These are phyloP conservation scores for Stegodyphus mimosarum DNA, from an alignment of 1,140 invertebrate genomes.

Conservation along the genomic window DNA sequence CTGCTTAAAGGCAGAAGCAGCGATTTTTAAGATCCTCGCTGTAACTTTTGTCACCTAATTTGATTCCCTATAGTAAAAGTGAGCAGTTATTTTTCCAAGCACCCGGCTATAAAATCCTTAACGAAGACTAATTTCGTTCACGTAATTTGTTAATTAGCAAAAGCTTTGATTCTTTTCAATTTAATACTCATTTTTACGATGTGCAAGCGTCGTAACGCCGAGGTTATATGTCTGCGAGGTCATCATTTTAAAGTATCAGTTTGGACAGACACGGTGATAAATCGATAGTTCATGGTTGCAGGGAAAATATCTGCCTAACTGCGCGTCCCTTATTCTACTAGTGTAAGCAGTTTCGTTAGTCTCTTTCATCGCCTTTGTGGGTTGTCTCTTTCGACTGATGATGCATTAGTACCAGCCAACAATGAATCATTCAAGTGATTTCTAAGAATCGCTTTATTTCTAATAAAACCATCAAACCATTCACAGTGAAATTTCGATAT, in stretches of 20 bases:
- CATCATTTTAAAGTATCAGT: constrained; percentile 15
- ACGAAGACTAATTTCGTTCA: constrained; percentile 51
- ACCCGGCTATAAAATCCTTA: constrained; percentile 46
- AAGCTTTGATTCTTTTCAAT: constrained; percentile 56
- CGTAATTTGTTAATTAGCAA: constrained; percentile 37
- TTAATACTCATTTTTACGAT: constrained; percentile 46
- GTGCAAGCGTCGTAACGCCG: not conserved
- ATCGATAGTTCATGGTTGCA: constrained; percentile 4
- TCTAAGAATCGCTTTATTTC: too few relatives aligned
- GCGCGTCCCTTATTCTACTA: too few relatives aligned
- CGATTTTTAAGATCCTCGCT: constrained; percentile 41
- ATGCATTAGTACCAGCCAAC: too few relatives aligned
- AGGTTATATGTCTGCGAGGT: constrained; percentile 3
- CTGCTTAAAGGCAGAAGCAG: constrained; percentile 14
- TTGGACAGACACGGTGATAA: constrained; percentile 3
- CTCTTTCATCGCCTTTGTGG: too few relatives aligned
- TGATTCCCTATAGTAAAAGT: constrained; percentile 34
- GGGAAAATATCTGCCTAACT: too few relatives aligned
- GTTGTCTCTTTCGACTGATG: too few relatives aligned
- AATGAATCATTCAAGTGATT: too few relatives aligned
- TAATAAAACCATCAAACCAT: too few relatives aligned
- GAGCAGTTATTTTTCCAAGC: constrained; percentile 27
- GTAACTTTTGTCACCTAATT: constrained; percentile 48
- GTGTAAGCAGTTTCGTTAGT: too few relatives aligned
- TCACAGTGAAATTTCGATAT: too few relatives aligned